Evolutionary conservation across 2,113 vertebrate species (phyloP).

Genomic region (Bambusicola thoracicus): DNA sequence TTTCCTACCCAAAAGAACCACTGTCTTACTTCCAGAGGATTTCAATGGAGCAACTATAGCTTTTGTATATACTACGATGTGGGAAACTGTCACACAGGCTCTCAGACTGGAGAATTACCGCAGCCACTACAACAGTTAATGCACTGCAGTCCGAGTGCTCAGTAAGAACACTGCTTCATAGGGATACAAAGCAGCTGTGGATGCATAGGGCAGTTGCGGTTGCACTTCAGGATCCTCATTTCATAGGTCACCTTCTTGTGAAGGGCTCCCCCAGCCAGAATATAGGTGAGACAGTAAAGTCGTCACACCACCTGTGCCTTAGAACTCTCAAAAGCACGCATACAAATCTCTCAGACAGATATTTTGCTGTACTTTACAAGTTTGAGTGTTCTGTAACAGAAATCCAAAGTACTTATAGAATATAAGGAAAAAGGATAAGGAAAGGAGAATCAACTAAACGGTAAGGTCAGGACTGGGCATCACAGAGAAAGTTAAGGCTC

Average conservation of each 20-base stretch:
- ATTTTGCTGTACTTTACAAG: accelerated
- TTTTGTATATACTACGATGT: neutral
- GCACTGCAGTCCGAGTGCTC: neutral
- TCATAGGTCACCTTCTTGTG: neutral
- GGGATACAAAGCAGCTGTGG: neutral
- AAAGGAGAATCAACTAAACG: neutral
- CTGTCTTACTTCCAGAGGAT: neutral
- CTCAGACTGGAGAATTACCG: neutral
- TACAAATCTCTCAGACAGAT: neutral
- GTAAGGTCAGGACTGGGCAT: neutral
- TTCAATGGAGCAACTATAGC: neutral
- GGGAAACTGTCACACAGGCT: neutral
- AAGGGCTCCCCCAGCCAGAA: neutral
- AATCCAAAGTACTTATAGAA: neutral
- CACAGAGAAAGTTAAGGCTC: neutral
- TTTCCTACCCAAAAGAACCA: neutral
- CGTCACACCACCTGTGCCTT: accelerated
- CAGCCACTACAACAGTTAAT: neutral
- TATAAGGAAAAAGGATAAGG: accelerated
- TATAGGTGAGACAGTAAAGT: neutral
- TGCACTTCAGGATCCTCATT: neutral
- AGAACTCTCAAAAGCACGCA: neutral
- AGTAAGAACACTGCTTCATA: neutral
- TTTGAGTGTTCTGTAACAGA: neutral
- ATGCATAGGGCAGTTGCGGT: neutral